These are phyloP conservation scores for Gallinago media DNA, from an alignment of 2,113 vertebrate species.

Conservation along the genomic window DNA sequence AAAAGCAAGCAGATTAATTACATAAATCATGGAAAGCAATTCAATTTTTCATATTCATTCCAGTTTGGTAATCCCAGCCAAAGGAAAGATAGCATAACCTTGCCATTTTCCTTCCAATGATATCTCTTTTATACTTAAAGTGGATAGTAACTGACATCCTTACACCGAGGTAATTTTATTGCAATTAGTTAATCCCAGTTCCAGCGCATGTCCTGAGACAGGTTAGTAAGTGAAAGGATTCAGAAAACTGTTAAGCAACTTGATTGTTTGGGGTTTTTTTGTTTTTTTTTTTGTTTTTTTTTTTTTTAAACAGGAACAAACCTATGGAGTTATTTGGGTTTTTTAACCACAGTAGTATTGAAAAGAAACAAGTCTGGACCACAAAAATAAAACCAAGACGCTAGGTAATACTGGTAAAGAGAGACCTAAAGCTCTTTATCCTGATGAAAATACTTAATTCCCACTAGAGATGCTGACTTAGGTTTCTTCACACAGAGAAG, in stretches of 20 bases:
- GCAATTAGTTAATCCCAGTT: not conserved
- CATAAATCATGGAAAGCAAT: slow-evolving; percentile 28
- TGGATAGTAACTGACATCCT: not conserved
- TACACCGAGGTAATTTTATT: not conserved
- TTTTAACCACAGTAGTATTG: not conserved
- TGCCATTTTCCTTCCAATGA: not conserved
- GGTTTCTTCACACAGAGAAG: not conserved
- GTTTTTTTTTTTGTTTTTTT: not conserved
- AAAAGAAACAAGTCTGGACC: not conserved
- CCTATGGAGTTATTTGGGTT: not conserved
- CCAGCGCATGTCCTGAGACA: not conserved
- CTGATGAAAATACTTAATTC: not conserved
- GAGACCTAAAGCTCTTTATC: not conserved
- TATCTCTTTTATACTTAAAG: not conserved
- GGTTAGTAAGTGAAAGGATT: not conserved
- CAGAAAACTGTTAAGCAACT: not conserved
- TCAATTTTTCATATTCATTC: not conserved
- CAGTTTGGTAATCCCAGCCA: slow-evolving; percentile 14
- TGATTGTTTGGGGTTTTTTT: no score
- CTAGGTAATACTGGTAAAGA: not conserved
- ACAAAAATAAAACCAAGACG: not conserved
- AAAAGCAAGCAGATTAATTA: slow-evolving; percentile 51
- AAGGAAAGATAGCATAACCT: not conserved
- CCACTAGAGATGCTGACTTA: not conserved
- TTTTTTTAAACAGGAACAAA: not conserved